A percentile compares a stretch with the other conserved stretches of the same genome.
Conservation (phyloP, 2,113 vertebrate genomes). For the Aspidoscelis tigris region DNA sequence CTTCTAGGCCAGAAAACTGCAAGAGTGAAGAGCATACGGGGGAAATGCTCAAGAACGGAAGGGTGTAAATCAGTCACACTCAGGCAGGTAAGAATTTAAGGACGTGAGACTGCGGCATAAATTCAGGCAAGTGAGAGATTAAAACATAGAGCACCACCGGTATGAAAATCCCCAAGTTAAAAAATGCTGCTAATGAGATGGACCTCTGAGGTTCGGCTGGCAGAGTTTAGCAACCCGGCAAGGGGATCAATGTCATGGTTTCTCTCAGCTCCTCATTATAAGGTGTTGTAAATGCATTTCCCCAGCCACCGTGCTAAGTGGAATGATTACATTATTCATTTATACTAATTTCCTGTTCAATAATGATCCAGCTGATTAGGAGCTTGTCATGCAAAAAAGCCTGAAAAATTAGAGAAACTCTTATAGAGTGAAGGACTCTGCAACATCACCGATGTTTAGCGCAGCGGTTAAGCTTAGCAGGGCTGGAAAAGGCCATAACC, state of each 20-base stretch:
- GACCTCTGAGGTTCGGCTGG: conserved; percentile 13
- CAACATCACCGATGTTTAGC: background rate
- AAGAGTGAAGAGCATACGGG: conserved; percentile 9
- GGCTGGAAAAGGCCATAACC: too few relatives aligned
- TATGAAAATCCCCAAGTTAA: conserved; percentile 14
- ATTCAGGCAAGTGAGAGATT: conserved; percentile 53
- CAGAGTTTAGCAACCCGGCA: background rate
- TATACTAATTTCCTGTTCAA: conserved; percentile 32
- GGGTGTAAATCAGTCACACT: conserved; percentile 38
- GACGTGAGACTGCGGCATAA: conserved; percentile 19
- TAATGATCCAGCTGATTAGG: background rate
- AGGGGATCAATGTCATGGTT: background rate
- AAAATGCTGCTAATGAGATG: background rate
- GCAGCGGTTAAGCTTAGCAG: too few relatives aligned
- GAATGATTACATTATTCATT: conserved; percentile 35
- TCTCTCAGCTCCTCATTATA: background rate
- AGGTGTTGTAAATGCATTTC: conserved; percentile 20
- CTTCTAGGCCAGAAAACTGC: conserved; percentile 36
- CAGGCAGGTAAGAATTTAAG: conserved; percentile 46
- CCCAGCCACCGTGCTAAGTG: conserved; percentile 1
- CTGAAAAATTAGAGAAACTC: conserved; percentile 19
- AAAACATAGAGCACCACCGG: conserved; percentile 32
- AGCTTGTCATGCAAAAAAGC: conserved; percentile 22
- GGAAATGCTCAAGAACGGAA: conserved; percentile 49
- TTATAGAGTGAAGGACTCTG: background rate